Conservation (phyloP, 2,888 invertebrate genomes). For the Agonum fuliginosum region DNA sequence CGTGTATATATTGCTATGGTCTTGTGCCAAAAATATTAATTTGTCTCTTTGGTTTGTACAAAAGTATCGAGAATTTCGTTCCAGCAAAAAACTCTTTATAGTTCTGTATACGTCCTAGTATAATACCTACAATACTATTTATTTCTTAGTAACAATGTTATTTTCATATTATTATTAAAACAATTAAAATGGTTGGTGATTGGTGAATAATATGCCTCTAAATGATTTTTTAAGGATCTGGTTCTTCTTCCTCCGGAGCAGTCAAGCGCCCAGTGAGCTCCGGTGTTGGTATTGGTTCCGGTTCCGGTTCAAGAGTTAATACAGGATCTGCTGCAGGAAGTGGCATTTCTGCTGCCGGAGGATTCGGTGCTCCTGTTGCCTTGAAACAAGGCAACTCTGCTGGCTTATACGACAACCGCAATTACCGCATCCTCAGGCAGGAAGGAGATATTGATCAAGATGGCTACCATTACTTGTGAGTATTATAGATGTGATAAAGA, state of each 20-base stretch:
- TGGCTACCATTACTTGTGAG: constrained; percentile 76
- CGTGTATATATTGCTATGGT: too few species aligned
- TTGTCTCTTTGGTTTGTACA: too few species aligned
- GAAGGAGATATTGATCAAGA: constrained; percentile 75
- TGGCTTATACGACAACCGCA: constrained; percentile 69
- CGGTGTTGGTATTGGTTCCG: background rate
- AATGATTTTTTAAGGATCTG: background rate
- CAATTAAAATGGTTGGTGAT: too few species aligned
- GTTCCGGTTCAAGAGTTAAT: background rate
- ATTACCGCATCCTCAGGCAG: constrained; percentile 75
- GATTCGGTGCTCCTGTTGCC: constrained; percentile 59
- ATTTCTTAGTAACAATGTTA: too few species aligned
- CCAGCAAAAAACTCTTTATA: too few species aligned
- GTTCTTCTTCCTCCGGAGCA: background rate
- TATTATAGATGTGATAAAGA: too few species aligned
- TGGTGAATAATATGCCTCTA: too few species aligned
- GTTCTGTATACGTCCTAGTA: too few species aligned
- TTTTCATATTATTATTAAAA: too few species aligned
- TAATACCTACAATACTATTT: too few species aligned
- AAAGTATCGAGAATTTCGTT: too few species aligned
- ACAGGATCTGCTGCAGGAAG: constrained; percentile 22
- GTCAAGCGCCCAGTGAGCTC: background rate
- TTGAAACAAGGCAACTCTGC: constrained; percentile 63
- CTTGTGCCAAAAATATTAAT: too few species aligned
- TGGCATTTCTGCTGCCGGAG: constrained; percentile 59